These are phyloP conservation scores for Zaprionus obscuricornis DNA, from an alignment of 2,888 invertebrate genomes.

Conservation along the genomic window DNA sequence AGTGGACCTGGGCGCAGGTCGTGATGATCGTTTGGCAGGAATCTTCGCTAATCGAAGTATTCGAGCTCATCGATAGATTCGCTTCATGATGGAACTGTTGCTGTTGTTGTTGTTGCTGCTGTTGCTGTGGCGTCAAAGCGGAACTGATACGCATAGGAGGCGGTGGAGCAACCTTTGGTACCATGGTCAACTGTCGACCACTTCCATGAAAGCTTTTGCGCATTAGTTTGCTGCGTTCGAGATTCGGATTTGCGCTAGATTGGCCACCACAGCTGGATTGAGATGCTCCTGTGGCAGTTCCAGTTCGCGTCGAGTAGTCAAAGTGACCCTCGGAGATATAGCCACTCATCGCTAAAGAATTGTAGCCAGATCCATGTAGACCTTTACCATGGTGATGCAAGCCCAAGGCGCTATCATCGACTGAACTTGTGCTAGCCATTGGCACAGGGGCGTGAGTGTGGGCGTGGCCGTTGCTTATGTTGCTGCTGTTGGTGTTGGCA, in stretches of 20 bases:
- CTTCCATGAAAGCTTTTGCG: conserved; percentile 94
- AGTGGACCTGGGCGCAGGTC: conserved; percentile 91
- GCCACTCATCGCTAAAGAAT: conserved; percentile 86
- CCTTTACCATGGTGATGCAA: conserved; percentile 83
- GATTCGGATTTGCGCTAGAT: conserved; percentile 88
- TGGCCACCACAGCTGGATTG: too few species aligned
- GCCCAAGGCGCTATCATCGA: conserved; percentile 91
- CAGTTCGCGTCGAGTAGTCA: conserved; percentile 85
- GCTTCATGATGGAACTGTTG: conserved; percentile 83
- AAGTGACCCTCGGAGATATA: conserved; percentile 94
- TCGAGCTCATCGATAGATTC: conserved; percentile 83
- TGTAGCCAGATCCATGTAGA: conserved; percentile 53
- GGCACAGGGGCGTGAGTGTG: conserved; percentile 78
- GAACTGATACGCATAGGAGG: conserved; percentile 94
- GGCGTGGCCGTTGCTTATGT: neutral
- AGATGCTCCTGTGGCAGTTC: neutral
- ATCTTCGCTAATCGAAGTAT: conserved; percentile 83
- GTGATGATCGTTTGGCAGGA: conserved; percentile 90
- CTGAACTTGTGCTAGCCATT: conserved; percentile 85
- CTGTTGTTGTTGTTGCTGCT: conserved; percentile 82
- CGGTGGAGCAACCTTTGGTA: conserved; percentile 92
- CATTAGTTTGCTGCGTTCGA: conserved; percentile 94
- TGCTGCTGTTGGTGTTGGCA: conserved; percentile 42
- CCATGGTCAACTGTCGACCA: conserved; percentile 91
- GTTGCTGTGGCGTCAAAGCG: conserved; percentile 86